phyloP scores from a whole-genome alignment of 2,888 invertebrate genomes.

The Esperia sulphurella region DNA sequence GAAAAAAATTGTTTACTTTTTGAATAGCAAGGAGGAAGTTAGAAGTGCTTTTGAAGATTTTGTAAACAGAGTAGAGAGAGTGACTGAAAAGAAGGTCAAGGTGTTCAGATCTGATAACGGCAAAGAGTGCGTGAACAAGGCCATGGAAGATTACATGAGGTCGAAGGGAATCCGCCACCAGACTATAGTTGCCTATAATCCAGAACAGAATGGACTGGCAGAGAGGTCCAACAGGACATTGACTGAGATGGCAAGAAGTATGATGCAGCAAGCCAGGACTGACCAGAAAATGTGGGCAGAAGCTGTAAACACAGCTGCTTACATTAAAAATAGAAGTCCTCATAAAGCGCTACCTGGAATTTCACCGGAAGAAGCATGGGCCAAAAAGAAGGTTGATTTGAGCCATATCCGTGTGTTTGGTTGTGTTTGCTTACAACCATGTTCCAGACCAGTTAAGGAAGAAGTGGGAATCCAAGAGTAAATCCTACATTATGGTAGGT shows the following conservation, averaged over 20 bases:
- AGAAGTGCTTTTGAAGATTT: too few relatives aligned
- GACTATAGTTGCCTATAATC: neutral
- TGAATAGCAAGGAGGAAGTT: too few relatives aligned
- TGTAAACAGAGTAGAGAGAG: too few relatives aligned
- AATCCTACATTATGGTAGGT: too few relatives aligned
- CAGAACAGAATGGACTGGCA: neutral
- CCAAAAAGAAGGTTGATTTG: neutral
- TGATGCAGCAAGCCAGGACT: neutral
- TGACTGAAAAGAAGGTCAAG: too few relatives aligned
- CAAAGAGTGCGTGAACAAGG: conserved; percentile 14
- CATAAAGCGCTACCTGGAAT: neutral
- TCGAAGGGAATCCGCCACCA: neutral
- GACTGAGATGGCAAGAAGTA: conserved; percentile 10
- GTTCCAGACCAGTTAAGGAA: too few relatives aligned
- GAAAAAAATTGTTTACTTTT: too few relatives aligned
- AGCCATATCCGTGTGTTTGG: too few relatives aligned
- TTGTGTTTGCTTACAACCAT: too few relatives aligned
- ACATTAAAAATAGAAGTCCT: neutral
- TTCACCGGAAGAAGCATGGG: neutral
- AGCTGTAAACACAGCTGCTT: neutral
- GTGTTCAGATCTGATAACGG: conserved; percentile 18
- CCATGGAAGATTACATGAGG: conserved; percentile 9
- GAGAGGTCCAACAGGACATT: conserved; percentile 10
- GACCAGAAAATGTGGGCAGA: neutral
- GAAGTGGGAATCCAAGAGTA: too few relatives aligned